Conservation (phyloP, 2,113 vertebrate genomes). For the Myotis brandtii region DNA sequence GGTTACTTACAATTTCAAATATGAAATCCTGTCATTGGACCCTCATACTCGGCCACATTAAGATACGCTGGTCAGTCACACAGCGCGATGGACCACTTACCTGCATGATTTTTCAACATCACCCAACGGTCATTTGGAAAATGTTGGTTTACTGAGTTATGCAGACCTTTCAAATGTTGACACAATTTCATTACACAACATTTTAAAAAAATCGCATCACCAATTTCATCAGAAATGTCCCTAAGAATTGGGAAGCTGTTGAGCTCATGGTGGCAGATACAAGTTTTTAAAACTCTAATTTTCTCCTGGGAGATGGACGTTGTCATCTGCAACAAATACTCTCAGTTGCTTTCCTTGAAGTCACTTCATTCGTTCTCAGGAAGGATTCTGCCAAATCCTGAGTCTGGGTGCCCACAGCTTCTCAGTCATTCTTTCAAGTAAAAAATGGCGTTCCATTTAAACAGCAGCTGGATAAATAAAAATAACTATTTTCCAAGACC, state of each 20-base stretch:
- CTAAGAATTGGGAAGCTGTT: neutral
- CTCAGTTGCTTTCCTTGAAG: neutral
- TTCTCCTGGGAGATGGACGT: neutral
- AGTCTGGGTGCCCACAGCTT: neutral
- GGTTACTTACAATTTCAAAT: slow-evolving; percentile 33
- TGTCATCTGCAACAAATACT: neutral
- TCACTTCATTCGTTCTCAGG: neutral
- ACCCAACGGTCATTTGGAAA: neutral
- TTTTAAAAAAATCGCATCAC: neutral
- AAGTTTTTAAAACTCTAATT: slow-evolving; percentile 12
- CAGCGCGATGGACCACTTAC: neutral
- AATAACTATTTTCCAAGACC: slow-evolving; percentile 2
- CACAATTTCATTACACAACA: neutral
- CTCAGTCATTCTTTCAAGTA: neutral
- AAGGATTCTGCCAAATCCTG: neutral
- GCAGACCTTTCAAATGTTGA: slow-evolving; percentile 15
- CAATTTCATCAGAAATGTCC: slow-evolving; percentile 42
- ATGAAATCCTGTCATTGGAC: slow-evolving; percentile 36
- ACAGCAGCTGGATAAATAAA: neutral
- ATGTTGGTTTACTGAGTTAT: neutral
- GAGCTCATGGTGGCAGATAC: neutral
- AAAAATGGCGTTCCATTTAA: neutral
- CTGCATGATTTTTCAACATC: neutral
- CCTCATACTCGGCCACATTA: neutral
- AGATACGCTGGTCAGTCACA: neutral